Evolutionary conservation across 2,113 vertebrate genomes (phyloP), one percentile per base, ranked within the genome.

Genomic region (Lagopus leucura): DNA sequence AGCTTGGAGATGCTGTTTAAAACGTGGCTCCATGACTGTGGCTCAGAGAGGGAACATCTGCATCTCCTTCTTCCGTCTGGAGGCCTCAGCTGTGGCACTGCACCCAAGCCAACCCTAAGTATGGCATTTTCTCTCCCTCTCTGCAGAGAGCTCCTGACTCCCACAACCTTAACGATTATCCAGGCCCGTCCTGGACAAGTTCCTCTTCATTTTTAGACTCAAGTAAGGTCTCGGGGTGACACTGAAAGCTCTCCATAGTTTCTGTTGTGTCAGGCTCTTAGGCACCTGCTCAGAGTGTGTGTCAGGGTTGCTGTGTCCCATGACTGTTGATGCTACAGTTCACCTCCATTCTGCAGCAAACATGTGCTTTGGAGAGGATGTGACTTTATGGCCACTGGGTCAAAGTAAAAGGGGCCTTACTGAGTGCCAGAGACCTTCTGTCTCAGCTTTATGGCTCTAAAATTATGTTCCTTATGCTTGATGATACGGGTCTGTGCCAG

Each of bases 1-100:
- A 98, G 98, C 91, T 82, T 99, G 95, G 99, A 99, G 94, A 98
- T 86, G 50, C 95, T 98, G 86, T 98, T 99, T 81, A 99, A 99
- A 96, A 95, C 96, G 2, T 99, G 99, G 99, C 98, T 99, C 24
- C 98, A 99, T 7, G 98, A 98, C 76, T 98, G 95, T 15, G 96
- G 98, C 36, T 98, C 98, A 11, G 98, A 99, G 90, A 97, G 92
- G 82, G 99, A 99, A 90, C 98, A 99, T 36, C 96, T 99, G 72
- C 98, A 99, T 71, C 98, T 99, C 71, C 95, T 99, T 87, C 97
- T 99, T 91, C 98, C 99, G 38, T 43, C 93, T 6, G 90, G 96
- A 92, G 34, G 77, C 76, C 76, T 92, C 60, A 30, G 79, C 86
- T 76, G 21, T 1, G 48, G 69, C 36, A 61, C 65, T 70, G 88